Evolutionary conservation across 2,113 vertebrate genomes (phyloP), one percentile per base, ranked within the genome.

Genomic region (Sceloporus tristichus): DNA sequence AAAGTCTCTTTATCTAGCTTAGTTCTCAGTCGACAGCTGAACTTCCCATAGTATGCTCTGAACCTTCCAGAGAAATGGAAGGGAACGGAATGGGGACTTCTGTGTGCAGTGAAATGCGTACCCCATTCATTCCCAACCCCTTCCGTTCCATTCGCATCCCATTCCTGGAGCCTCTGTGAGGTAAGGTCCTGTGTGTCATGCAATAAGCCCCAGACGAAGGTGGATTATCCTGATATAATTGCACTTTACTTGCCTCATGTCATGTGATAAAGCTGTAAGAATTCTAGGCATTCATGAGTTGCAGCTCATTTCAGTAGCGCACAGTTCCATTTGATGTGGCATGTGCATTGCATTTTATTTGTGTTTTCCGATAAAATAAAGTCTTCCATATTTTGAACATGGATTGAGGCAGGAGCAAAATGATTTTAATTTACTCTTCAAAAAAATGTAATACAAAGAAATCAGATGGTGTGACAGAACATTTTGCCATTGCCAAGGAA

Each of bases 21-120:
- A 78, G 4, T 27, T 18, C 34, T 76, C 79, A 3, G 1, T 13
- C 9, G 5, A 13, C 11, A 48, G 40, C 0, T 38, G 34, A 70
- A 68, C 9, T 42, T 23, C 8, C 3, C 3, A 1, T 0, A 1
- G 54, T 1, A 1, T 59, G 18, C 25, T 27, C 19, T 0, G 40
- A 77, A 77, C 9, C 75, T 25, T 38, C 0, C 25, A 38, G 27
- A 27, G 25, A 48, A 27, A 2, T 6, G 19, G 5, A 0, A 34
- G 34, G 34, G 34, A 34, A 34, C 1, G 34, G 34, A 34, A 34
- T 34, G 34, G 34, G 34, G 34, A 34, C 34, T 34, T 34, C 34
- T 34, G 34, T 34, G 34, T 34, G 34, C 34, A 34, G 34, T 34
- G 1, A 34, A 34, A 34, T 34, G 34, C 34, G 34, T 34, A 34